Evolutionary conservation across 1,140 invertebrate genomes (phyloP).

Genomic region (Paraescarpia echinospica): DNA sequence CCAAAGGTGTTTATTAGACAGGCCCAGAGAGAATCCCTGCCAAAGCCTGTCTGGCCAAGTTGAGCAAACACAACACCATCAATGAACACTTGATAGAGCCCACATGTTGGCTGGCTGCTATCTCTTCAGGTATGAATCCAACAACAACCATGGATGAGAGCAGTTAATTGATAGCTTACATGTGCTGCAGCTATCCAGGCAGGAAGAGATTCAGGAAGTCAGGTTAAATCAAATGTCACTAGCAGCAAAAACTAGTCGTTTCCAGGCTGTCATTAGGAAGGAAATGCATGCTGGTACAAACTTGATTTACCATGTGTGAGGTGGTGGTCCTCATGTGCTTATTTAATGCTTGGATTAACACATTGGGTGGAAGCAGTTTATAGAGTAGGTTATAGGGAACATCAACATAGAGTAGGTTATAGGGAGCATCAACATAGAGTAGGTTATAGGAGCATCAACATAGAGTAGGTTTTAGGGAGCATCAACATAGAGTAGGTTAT

Average conservation of each 20-base stretch:
- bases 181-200: not conserved
- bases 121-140: not conserved
- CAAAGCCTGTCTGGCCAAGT: not conserved
- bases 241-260: not conserved
- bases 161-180: constrained; percentile 6
- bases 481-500: too few species aligned
- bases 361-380: not conserved
- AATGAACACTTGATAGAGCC: not conserved
- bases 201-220: not conserved
- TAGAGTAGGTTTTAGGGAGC: too few species aligned
- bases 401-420: not conserved
- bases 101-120: not conserved
- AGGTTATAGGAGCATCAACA: too few species aligned
- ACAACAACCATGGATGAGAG: not conserved
- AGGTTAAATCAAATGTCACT: constrained; percentile 6
- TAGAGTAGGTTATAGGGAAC: not conserved
- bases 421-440: too few species aligned
- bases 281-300: not conserved
- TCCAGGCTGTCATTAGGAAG: not conserved
- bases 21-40: not conserved
- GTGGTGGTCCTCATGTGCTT: not conserved
- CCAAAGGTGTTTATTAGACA: not conserved
- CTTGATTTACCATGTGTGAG: too few species aligned
- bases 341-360: not conserved
- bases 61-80: not conserved